Percentiles rank a stretch among this genome's conserved stretches.
Evolutionary conservation across 2,888 invertebrate species (phyloP).

Genomic region (Eledona agricola): DNA sequence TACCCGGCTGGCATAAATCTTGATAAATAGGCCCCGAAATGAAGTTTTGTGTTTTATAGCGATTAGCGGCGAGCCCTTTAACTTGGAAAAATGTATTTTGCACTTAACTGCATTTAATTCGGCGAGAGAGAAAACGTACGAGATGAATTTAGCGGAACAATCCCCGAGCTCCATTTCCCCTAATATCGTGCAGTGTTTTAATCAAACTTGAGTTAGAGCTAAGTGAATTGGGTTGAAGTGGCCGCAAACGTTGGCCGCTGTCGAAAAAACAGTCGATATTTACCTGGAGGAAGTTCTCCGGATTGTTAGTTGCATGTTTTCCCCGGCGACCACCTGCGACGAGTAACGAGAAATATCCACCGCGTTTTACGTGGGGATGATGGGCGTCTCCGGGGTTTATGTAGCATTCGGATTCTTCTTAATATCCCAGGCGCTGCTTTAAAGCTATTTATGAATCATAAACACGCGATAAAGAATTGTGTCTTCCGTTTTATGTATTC

Average conservation of each 20-base stretch:
- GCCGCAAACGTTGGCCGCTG: conserved; percentile 6
- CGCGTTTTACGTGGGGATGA: conserved; percentile 8
- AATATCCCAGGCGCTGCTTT: conserved; percentile 42
- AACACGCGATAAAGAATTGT: conserved; percentile 44
- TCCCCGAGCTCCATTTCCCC: conserved; percentile 21
- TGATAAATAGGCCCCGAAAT: conserved; percentile 25
- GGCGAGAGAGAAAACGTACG: conserved; percentile 22
- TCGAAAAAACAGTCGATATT: conserved; percentile 39
- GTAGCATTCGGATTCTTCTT: conserved; percentile 40
- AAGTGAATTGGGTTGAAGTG: conserved; percentile 15
- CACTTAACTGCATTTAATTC: conserved; percentile 29
- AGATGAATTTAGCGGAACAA: conserved; percentile 16
- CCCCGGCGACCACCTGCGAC: conserved; percentile 47
- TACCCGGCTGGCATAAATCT: conserved; percentile 17
- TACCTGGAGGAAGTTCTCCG: conserved; percentile 36
- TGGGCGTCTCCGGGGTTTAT: conserved; percentile 40
- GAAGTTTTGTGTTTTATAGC: conserved; percentile 22
- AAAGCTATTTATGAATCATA: conserved; percentile 48
- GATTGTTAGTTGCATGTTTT: conserved; percentile 40
- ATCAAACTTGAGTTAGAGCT: conserved; percentile 30
- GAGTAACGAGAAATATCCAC: conserved; percentile 46
- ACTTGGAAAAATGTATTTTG: conserved; percentile 26
- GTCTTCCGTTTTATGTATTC: conserved; percentile 40
- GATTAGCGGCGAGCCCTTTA: conserved; percentile 14
- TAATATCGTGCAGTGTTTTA: conserved; percentile 29